Percentiles rank a stretch among this genome's conserved stretches.
Evolutionary conservation across 2,797 vertebrate genomes (phyloP).

Genomic region (Oreochromis mossambicus): DNA sequence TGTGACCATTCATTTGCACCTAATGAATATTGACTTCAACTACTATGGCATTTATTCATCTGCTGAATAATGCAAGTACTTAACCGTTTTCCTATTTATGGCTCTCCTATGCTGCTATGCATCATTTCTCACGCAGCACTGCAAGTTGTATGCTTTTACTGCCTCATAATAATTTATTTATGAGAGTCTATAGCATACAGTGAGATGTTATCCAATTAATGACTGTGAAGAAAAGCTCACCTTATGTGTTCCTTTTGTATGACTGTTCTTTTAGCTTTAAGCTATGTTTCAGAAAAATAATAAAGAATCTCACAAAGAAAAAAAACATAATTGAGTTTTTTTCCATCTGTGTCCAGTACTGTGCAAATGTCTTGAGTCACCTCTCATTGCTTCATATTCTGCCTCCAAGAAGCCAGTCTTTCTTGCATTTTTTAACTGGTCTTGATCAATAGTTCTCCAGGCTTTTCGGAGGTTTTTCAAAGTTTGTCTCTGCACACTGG

Average conservation of each 20-base stretch:
- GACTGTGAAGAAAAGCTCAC: not conserved
- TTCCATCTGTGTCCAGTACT: not conserved
- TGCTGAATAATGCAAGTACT: constrained; percentile 18
- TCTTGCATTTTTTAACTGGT: not conserved
- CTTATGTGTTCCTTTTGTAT: not conserved
- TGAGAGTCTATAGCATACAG: not conserved
- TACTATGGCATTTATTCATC: constrained; percentile 9
- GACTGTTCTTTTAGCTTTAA: not conserved
- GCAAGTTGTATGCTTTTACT: not conserved
- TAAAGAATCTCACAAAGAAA: not conserved
- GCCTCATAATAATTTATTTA: not conserved
- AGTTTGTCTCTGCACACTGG: not conserved
- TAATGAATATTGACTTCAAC: constrained; percentile 42
- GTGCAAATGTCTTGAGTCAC: not conserved
- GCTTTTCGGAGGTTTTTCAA: not conserved
- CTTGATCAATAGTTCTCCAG: not conserved
- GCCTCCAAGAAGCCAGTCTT: not conserved
- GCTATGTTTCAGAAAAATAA: not conserved
- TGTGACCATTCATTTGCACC: constrained; percentile 5
- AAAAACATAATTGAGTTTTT: not conserved
- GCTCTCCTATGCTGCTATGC: not conserved
- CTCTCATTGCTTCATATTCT: not conserved
- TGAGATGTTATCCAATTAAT: not conserved
- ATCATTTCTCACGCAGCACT: not conserved
- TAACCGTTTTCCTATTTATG: constrained; percentile 14